Conservation (phyloP, 2,888 invertebrate species). For the Latrodectus elegans region DNA sequence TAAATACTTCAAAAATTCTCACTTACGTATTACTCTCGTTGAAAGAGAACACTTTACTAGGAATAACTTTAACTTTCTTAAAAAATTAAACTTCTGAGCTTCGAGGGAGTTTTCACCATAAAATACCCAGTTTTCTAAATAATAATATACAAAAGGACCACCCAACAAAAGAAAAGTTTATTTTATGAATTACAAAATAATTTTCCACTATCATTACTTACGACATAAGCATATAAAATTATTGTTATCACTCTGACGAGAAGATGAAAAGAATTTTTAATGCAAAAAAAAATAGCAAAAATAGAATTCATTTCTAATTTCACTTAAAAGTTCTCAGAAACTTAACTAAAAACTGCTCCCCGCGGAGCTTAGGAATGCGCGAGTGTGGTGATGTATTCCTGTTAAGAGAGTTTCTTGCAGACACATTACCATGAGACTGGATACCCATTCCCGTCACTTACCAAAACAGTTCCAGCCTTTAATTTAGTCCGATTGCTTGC, state of each 20-base stretch:
- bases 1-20: too few relatives aligned
- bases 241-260: not conserved
- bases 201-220: too few relatives aligned
- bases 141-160: too few relatives aligned
- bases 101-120: too few relatives aligned
- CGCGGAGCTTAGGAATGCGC: conserved; percentile 12
- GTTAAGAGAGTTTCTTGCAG: conserved; percentile 26
- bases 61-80: too few relatives aligned
- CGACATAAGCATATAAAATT: not conserved
- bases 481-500: not conserved
- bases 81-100: too few relatives aligned
- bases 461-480: not conserved
- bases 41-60: too few relatives aligned
- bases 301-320: conserved; percentile 31
- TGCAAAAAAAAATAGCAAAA: conserved; percentile 33
- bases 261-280: not conserved
- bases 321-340: conserved; percentile 34
- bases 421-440: conserved; percentile 33
- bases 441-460: not conserved
- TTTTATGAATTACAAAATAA: too few relatives aligned
- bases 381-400: conserved; percentile 14
- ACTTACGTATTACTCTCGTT: too few relatives aligned
- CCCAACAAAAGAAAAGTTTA: too few relatives aligned
- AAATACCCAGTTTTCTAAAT: too few relatives aligned
- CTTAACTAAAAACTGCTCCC: conserved; percentile 40